Evolutionary conservation across 2,113 vertebrate genomes (phyloP), one percentile per base, ranked within the genome.

Genomic region (Misgurnus anguillicaudatus): DNA sequence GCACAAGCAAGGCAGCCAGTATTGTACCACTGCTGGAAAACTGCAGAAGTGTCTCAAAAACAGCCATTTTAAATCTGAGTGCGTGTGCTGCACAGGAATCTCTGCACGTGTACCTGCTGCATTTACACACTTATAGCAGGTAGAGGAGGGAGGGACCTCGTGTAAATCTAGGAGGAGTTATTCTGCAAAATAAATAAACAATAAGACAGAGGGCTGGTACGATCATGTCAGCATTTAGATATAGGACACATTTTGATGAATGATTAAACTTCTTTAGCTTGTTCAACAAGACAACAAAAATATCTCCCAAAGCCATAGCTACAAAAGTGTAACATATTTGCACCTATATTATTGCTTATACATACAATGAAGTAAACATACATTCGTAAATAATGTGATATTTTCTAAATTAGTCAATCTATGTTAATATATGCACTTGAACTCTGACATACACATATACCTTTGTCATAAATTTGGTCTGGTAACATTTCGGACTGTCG

Each of bases 1-100:
- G 47, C 6, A 89, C 8, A 11, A 82, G 62, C 19, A 83, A 65
- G 38, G 53, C n/a, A 4, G 77, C 89, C 74, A 90, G 47, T 9
- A 87, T 2, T 0, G 77, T 57, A 36, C 85, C 83, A 9, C 81
- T 80, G 67, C 67, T 82, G 7, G 68, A 76, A 10, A 75, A 39
- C 17, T 87, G 57, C 4, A 63, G 39, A 3, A 85, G 75, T 47
- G 80, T 10, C 10, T 82, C 78, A 1, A 85, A 38, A 16, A 79
- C 0, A 75, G 82, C 80, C 88, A 90, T 90, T 58, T 75, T 2
- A 10, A 31, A 8, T 60, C 58, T 47, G 14, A 75, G 13, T 39
- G 5, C 11, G 3, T 51, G 48, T 11, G 13, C 47, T 13, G 47
- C 3, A 51, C 48, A 13, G 24, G 24, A 31, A 31, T 31, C 24